Evolutionary conservation across 2,888 invertebrate species (phyloP).

Genomic region (Drosophila formosana): DNA sequence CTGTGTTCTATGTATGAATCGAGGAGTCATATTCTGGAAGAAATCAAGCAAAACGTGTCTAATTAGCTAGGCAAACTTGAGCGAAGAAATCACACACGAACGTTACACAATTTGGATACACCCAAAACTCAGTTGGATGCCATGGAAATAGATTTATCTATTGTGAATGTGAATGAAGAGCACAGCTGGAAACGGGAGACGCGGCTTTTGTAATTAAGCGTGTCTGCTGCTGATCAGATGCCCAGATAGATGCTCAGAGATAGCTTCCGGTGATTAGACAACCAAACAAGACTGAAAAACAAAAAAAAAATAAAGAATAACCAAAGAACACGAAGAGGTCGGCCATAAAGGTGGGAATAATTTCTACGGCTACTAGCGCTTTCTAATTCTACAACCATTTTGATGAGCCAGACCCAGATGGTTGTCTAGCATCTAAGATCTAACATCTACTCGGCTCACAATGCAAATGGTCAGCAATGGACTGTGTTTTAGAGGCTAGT

Average conservation of each 20-base stretch:
- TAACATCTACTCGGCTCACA: conserved; percentile 25
- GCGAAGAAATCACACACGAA: conserved; percentile 52
- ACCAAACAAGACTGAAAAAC: conserved; percentile 45
- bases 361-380: conserved; percentile 63
- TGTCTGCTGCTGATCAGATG: conserved; percentile 48
- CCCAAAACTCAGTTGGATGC: conserved; percentile 19
- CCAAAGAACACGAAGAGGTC: conserved; percentile 37
- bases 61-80: conserved; percentile 50
- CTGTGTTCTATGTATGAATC: conserved; percentile 17
- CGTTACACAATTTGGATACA: conserved; percentile 58
- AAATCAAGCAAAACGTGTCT: conserved; percentile 61
- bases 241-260: conserved; percentile 57
- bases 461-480: conserved; percentile 74
- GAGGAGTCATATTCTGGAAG: conserved; percentile 38
- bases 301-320: conserved; percentile 10
- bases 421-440: conserved; percentile 27
- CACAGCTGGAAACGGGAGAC: conserved; percentile 55
- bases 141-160: conserved; percentile 59
- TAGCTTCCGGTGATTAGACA: conserved; percentile 77
- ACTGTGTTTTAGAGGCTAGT: conserved; percentile 59
- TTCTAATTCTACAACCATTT: conserved; percentile 58
- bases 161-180: conserved; percentile 18
- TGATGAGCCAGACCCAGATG: conserved; percentile 32
- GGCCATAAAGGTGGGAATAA: conserved; percentile 72
- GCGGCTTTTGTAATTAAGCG: conserved; percentile 68